Percentiles rank a stretch among this genome's conserved stretches.
Evolutionary conservation across 2,888 invertebrate genomes (phyloP).

Genomic region (Hirtodrosophila trivittata): DNA sequence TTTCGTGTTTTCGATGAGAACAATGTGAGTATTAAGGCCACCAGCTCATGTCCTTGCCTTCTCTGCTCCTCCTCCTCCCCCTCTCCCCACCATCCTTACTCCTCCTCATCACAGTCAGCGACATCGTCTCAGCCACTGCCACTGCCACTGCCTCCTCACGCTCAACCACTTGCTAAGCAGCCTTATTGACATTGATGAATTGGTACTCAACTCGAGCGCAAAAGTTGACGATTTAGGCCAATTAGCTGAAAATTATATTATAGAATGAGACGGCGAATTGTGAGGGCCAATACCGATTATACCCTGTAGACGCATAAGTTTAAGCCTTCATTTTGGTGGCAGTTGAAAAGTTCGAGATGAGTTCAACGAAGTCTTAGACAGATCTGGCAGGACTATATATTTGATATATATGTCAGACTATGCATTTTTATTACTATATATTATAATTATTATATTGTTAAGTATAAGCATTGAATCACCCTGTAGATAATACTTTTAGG

Average conservation of each 20-base stretch:
- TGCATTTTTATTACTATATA: too few relatives aligned
- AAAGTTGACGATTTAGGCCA: conserved; percentile 58
- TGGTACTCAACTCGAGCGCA: conserved; percentile 49
- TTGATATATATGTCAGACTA: too few relatives aligned
- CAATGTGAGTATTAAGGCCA: conserved; percentile 89
- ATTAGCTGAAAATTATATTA: conserved; percentile 43
- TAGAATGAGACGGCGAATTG: conserved; percentile 1
- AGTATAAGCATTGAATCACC: too few relatives aligned
- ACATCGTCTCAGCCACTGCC: not conserved
- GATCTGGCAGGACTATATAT: too few relatives aligned
- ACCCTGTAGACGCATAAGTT: too few relatives aligned
- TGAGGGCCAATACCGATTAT: not conserved
- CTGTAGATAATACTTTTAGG: too few relatives aligned
- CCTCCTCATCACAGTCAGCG: too few relatives aligned
- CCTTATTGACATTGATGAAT: conserved; percentile 53
- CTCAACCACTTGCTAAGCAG: conserved; percentile 10
- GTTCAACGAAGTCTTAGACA: too few relatives aligned
- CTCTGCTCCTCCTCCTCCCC: not conserved
- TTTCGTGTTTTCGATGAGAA: conserved; percentile 99
- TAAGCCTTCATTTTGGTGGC: too few relatives aligned
- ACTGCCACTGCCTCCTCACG: conserved; percentile 1
- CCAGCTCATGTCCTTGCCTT: conserved; percentile 29
- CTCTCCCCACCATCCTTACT: not conserved
- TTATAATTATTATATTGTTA: too few relatives aligned
- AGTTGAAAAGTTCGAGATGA: too few relatives aligned